Percentiles rank a stretch among this genome's conserved stretches.
Conservation (phyloP, 2,888 invertebrate genomes). For the Drosophila melanosoma region DNA sequence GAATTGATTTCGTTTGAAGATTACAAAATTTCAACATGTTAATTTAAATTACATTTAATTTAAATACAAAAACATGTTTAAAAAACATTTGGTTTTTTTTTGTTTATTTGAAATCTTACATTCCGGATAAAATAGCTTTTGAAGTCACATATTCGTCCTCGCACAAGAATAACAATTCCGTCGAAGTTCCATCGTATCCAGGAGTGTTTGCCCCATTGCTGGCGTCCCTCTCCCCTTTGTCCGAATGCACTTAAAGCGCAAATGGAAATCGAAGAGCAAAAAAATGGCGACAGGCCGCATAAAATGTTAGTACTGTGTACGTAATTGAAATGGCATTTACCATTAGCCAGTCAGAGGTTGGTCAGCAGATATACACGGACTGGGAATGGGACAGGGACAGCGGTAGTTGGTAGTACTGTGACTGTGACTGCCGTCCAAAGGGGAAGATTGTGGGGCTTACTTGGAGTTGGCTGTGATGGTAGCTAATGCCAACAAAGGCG, state of each 20-base stretch:
- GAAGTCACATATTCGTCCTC: not conserved
- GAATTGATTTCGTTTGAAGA: not conserved
- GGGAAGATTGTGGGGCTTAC: slow-evolving; percentile 26
- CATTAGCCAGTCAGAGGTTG: slow-evolving; percentile 59
- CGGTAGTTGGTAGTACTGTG: not conserved
- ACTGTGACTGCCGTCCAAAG: not conserved
- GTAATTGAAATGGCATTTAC: slow-evolving; percentile 80
- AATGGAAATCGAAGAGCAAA: slow-evolving; percentile 71
- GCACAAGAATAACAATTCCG: slow-evolving; percentile 1
- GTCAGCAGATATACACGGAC: slow-evolving; percentile 4
- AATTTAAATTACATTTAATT: not conserved
- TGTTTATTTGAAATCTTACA: too few species aligned
- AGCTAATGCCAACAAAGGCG: slow-evolving; percentile 61
- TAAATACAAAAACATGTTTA: not conserved
- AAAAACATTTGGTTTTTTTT: too few species aligned
- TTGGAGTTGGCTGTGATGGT: slow-evolving; percentile 18
- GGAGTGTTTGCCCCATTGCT: slow-evolving; percentile 37
- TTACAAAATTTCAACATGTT: not conserved
- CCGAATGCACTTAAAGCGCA: slow-evolving; percentile 72
- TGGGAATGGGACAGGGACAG: not conserved
- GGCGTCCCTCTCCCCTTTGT: slow-evolving; percentile 45
- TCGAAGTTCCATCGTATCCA: not conserved
- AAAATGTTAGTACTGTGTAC: slow-evolving; percentile 79
- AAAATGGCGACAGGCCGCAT: slow-evolving; percentile 71
- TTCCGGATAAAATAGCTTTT: not conserved